Conservation (phyloP, 2,797 vertebrate genomes). For the Myotis myotis region DNA sequence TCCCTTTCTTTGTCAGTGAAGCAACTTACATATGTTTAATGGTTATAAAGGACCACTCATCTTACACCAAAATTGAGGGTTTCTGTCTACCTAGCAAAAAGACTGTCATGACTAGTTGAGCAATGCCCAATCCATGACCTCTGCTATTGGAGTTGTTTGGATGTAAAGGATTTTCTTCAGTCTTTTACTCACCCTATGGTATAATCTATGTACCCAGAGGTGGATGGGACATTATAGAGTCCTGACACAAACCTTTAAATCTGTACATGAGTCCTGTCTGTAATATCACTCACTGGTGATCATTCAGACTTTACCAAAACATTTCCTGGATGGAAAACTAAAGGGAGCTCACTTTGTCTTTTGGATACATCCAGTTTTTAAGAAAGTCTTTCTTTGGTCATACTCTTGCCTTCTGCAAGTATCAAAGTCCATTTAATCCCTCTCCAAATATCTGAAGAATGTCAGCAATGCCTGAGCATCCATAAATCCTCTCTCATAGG, state of each 20-base stretch:
- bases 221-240: neutral
- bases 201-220: neutral
- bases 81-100: neutral
- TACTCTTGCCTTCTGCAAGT: constrained; percentile 60
- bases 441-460: constrained; percentile 76
- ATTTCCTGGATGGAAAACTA: neutral
- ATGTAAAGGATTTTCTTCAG: constrained; percentile 17
- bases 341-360: neutral
- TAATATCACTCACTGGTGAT: neutral
- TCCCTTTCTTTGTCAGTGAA: constrained; percentile 5
- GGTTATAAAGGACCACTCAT: neutral
- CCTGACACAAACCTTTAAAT: neutral
- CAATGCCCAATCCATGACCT: neutral
- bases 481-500: constrained; percentile 74
- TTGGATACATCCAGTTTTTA: neutral
- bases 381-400: constrained; percentile 63
- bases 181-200: neutral
- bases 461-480: constrained; percentile 71
- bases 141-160: neutral
- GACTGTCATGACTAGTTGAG: neutral
- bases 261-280: neutral
- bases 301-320: neutral
- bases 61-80: neutral
- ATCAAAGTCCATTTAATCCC: constrained; percentile 70
- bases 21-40: neutral